These are phyloP conservation scores for Himalopsyche kuldschensis DNA, from an alignment of 2,888 invertebrate species.

Conservation along the genomic window DNA sequence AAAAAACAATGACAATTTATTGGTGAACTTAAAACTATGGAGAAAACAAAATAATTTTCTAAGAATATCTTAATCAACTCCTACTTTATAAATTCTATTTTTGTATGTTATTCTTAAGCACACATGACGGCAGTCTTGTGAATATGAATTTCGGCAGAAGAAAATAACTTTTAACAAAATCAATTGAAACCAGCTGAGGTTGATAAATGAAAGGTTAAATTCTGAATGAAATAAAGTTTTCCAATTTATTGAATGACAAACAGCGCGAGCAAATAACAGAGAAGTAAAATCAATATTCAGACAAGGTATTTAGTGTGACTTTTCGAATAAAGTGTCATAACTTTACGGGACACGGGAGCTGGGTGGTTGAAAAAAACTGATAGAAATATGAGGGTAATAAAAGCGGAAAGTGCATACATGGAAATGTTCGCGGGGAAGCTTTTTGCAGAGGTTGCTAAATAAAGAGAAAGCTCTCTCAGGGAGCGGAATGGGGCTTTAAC, in stretches of 20 bases:
- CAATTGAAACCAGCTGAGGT: neutral
- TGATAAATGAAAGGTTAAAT: neutral
- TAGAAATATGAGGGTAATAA: neutral
- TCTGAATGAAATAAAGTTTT: neutral
- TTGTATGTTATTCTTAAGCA: no score
- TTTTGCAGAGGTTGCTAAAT: neutral
- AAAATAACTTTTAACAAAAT: neutral
- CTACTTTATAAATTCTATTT: no score
- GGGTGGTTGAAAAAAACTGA: neutral
- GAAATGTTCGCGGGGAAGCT: neutral
- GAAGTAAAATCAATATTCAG: neutral
- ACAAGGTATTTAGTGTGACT: conserved; percentile 2
- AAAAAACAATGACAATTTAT: no score
- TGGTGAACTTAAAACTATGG: no score
- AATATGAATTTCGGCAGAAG: no score
- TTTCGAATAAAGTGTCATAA: conserved; percentile 5
- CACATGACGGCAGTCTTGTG: no score
- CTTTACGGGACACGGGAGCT: neutral
- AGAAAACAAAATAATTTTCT: no score
- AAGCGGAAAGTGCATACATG: neutral
- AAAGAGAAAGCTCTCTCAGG: neutral
- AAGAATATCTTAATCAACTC: no score
- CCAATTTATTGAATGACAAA: neutral
- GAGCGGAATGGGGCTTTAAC: neutral
- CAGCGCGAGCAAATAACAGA: neutral